These are phyloP conservation scores for Antennarius striatus DNA, from an alignment of 2,113 vertebrate genomes.

Conservation along the genomic window DNA sequence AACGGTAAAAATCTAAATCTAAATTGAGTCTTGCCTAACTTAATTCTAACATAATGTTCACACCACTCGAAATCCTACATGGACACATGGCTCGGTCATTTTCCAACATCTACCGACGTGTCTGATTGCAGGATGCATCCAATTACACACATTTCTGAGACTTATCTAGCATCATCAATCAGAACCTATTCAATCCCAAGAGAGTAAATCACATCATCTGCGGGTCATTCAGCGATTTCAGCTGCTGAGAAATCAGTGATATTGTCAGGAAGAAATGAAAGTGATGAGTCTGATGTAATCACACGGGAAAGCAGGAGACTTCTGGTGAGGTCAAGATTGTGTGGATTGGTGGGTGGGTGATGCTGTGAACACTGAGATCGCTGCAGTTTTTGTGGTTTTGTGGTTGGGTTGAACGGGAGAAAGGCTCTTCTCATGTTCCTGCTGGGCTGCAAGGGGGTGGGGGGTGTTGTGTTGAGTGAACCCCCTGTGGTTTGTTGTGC, in stretches of 20 bases:
- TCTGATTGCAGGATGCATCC: conserved; percentile 31
- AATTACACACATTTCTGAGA: conserved; percentile 35
- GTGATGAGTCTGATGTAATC: conserved; percentile 34
- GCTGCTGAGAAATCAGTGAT: conserved; percentile 33
- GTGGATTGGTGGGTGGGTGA: neutral
- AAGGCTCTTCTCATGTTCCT: neutral
- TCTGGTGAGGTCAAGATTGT: conserved; percentile 3
- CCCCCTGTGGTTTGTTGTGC: neutral
- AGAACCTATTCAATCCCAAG: conserved; percentile 25
- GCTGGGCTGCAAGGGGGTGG: neutral
- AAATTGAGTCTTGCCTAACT: neutral
- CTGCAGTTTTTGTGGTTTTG: neutral
- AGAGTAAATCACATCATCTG: conserved; percentile 37
- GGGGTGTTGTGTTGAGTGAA: conserved; percentile 1
- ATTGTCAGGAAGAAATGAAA: conserved; percentile 47
- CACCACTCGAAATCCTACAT: neutral
- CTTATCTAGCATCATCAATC: conserved; percentile 33
- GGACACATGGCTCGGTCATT: conserved; percentile 11
- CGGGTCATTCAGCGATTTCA: conserved; percentile 21
- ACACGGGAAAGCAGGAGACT: conserved; percentile 16
- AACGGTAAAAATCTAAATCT: neutral
- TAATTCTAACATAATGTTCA: neutral
- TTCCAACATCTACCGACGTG: conserved; percentile 22
- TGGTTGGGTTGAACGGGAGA: conserved; percentile 7
- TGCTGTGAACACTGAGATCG: too few relatives aligned